Conservation (phyloP, 2,888 invertebrate species). For the Diachrysia chrysitis region DNA sequence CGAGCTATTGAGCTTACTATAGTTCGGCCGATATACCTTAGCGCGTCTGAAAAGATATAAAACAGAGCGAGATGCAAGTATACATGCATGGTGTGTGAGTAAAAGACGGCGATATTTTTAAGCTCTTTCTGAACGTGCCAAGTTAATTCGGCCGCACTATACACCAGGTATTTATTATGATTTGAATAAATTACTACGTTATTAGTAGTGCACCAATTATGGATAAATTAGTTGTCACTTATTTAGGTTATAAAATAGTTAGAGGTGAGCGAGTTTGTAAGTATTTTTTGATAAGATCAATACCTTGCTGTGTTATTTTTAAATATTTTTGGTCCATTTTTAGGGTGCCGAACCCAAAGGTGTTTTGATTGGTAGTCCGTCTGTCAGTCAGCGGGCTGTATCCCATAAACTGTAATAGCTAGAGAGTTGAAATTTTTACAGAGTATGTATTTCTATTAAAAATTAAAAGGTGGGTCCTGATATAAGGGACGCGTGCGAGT, state of each 20-base stretch:
- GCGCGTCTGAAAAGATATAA: not conserved
- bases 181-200: conserved; percentile 34
- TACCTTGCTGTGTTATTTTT: not conserved
- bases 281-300: not conserved
- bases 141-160: not conserved
- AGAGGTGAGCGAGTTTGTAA: not conserved
- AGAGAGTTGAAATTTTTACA: no score
- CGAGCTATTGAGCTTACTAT: conserved; percentile 20
- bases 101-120: no score
- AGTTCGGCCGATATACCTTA: not conserved
- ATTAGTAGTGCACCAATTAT: conserved; percentile 32
- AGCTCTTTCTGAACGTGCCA: not conserved
- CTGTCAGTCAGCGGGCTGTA: no score
- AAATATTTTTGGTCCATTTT: no score
- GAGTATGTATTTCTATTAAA: no score
- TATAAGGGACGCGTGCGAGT: no score
- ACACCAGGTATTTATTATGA: conserved; percentile 37
- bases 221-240: conserved; percentile 25
- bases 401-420: no score
- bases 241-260: not conserved
- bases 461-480: no score
- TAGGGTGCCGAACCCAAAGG: no score
- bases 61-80: not conserved
- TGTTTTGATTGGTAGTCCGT: no score
- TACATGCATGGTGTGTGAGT: no score